phyloP scores from a whole-genome alignment of 2,888 invertebrate genomes.

The Aphrophora alni region DNA sequence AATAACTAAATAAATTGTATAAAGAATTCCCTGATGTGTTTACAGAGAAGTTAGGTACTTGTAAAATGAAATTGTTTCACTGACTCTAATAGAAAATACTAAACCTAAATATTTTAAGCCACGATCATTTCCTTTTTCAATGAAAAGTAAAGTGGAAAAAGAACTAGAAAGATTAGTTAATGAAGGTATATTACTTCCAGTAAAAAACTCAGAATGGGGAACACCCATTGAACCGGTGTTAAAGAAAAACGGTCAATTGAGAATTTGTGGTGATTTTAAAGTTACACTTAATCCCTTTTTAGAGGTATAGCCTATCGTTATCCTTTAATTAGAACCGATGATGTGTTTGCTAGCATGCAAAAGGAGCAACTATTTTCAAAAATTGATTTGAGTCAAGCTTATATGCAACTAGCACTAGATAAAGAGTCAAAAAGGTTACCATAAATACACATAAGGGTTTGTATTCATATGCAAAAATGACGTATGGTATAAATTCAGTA shows the following conservation, averaged over 20 bases:
- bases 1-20: no score
- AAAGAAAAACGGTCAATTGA: conserved; percentile 51
- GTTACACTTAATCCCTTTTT: conserved; percentile 34
- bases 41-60: no score
- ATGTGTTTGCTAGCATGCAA: no score
- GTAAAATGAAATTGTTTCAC: conserved; percentile 14
- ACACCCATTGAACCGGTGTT: no score
- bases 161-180: no score
- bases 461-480: conserved; percentile 49
- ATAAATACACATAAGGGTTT: conserved; percentile 54
- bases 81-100: conserved; percentile 41
- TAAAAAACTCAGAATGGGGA: no score
- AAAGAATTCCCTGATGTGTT: no score
- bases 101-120: conserved; percentile 48
- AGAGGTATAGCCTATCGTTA: conserved; percentile 35
- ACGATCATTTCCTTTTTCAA: no score
- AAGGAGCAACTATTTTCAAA: no score
- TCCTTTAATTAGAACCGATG: conserved; percentile 38
- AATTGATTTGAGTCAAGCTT: no score
- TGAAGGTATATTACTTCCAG: conserved; percentile 44
- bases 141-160: conserved; percentile 46
- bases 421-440: conserved; percentile 52
- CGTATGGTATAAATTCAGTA: conserved; percentile 52
- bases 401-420: no score
- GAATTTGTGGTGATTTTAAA: no score